Percentiles rank a stretch among this genome's conserved stretches.
These are phyloP conservation scores for Pempheris klunzingeri DNA, from an alignment of 2,797 vertebrate species.

Conservation along the genomic window DNA sequence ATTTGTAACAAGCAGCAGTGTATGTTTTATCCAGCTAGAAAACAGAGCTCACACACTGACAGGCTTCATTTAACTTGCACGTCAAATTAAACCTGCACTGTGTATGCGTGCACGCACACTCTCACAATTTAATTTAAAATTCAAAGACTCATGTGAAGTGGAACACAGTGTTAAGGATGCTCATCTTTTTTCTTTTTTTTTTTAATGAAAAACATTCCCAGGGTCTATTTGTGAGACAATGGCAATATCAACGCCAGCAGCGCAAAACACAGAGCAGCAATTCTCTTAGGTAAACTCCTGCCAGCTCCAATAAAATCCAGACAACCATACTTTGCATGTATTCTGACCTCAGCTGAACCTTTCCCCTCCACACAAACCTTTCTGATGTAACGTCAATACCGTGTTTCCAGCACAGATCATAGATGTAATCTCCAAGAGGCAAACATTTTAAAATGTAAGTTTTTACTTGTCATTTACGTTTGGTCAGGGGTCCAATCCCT, in stretches of 20 bases:
- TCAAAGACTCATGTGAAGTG: conserved; percentile 33
- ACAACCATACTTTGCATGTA: conserved; percentile 36
- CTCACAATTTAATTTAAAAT: conserved; percentile 1
- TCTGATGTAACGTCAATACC: conserved; percentile 14
- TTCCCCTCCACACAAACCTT: conserved; percentile 9
- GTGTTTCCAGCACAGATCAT: conserved; percentile 20
- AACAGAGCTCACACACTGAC: conserved; percentile 21
- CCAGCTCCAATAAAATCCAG: conserved; percentile 59
- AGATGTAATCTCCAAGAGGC: conserved; percentile 7
- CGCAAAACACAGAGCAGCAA: conserved; percentile 43
- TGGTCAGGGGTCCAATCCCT: neutral
- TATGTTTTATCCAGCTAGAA: conserved; percentile 18
- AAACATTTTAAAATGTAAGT: neutral
- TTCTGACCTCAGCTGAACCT: conserved; percentile 55
- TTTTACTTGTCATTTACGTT: conserved; percentile 13
- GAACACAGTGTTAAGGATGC: conserved; percentile 41
- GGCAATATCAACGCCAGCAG: conserved; percentile 41
- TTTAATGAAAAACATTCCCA: conserved; percentile 58
- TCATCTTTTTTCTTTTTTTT: conserved; percentile 17
- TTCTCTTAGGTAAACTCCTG: conserved; percentile 41
- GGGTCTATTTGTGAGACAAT: conserved; percentile 47
- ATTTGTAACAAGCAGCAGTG: conserved; percentile 29
- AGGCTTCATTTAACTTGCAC: conserved; percentile 24
- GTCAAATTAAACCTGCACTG: conserved; percentile 23
- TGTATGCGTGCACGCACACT: neutral